Percentiles rank a stretch among this genome's conserved stretches.
phyloP scores from a whole-genome alignment of 2,888 invertebrate species.

The Epirrhoe alternata region DNA sequence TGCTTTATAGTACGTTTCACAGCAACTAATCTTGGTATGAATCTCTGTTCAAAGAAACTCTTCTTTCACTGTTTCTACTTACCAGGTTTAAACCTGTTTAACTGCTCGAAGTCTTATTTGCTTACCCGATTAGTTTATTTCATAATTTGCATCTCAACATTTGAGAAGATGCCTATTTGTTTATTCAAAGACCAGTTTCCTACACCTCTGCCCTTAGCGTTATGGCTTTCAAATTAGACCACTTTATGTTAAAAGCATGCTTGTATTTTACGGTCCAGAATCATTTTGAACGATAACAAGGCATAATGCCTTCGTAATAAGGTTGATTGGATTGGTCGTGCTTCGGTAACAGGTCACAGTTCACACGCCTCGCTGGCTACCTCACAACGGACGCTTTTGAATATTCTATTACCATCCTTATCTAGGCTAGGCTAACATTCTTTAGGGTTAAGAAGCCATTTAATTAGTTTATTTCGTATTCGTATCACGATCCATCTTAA shows the following conservation, averaged over 20 bases:
- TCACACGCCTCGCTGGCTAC: constrained; percentile 51
- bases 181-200: constrained; percentile 5
- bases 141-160: constrained; percentile 1
- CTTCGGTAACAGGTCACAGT: constrained; percentile 58
- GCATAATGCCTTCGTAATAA: constrained; percentile 46
- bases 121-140: background rate
- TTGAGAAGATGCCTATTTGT: constrained; percentile 1
- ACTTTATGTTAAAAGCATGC: constrained; percentile 32
- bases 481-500: background rate
- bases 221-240: constrained; percentile 25
- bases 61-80: background rate
- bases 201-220: constrained; percentile 31
- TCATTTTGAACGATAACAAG: constrained; percentile 35
- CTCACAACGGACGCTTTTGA: constrained; percentile 43
- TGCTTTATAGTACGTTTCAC: constrained; percentile 66
- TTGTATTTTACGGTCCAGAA: constrained; percentile 33
- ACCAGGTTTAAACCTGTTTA: background rate
- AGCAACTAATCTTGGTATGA: constrained; percentile 56
- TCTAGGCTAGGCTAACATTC: constrained; percentile 14
- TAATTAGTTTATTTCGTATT: background rate
- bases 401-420: constrained; percentile 23
- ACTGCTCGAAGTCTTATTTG: background rate
- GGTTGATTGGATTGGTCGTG: constrained; percentile 62
- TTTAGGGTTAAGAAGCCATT: constrained; percentile 1
- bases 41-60: constrained; percentile 11